Conservation (phyloP, 2,797 vertebrate genomes). For the Avahi laniger region DNA sequence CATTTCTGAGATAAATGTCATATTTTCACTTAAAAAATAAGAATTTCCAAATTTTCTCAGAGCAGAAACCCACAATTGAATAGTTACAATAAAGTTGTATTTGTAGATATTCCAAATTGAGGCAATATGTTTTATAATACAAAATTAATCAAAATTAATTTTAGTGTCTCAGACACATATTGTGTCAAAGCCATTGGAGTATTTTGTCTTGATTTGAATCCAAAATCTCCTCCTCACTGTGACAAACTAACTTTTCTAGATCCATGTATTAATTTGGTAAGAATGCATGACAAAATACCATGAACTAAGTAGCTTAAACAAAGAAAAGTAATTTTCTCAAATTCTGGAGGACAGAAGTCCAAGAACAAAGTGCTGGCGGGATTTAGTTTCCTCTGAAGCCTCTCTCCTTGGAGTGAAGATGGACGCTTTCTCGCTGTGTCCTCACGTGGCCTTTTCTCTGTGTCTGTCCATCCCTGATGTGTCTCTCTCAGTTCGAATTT, state of each 20-base stretch:
- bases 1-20: slow-evolving; percentile 50
- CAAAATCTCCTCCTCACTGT: accelerated
- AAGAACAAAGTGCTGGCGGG: no score
- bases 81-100: neutral
- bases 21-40: slow-evolving; percentile 42
- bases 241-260: neutral
- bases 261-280: neutral
- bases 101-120: neutral
- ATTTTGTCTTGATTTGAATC: neutral
- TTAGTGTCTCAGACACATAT: neutral
- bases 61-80: neutral
- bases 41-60: neutral
- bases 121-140: neutral
- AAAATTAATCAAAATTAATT: neutral
- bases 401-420: neutral
- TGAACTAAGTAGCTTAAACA: neutral
- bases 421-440: neutral
- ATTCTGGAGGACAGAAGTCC: neutral
- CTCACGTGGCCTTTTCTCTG: neutral
- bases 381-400: neutral
- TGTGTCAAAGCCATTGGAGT: neutral
- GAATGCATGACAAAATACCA: neutral
- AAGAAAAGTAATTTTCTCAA: neutral
- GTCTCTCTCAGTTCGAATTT: neutral
- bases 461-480: accelerated